phyloP scores from a whole-genome alignment of 2,113 vertebrate genomes.

The Oostethus manadensis region DNA sequence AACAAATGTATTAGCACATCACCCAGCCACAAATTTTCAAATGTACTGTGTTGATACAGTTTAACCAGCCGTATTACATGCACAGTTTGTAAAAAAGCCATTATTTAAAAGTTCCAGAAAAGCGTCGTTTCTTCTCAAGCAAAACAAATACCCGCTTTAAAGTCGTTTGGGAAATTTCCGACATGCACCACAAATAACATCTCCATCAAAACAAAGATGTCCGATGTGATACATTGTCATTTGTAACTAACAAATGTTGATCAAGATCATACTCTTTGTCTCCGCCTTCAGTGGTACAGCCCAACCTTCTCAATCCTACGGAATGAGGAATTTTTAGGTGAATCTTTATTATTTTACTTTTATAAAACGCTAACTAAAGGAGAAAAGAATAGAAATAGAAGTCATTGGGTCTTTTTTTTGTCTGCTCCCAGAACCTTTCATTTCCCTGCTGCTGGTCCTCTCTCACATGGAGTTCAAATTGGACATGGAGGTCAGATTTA shows the following conservation, averaged over 20 bases:
- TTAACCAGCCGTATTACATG: no score
- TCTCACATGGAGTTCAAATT: conserved; percentile 77
- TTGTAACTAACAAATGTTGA: not conserved
- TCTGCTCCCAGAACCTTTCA: conserved; percentile 71
- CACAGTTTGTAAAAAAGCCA: no score
- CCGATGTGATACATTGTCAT: not conserved
- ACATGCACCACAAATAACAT: not conserved
- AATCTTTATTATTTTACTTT: conserved; percentile 26
- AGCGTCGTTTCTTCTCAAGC: not conserved
- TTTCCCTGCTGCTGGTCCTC: conserved; percentile 73
- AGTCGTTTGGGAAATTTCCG: not conserved
- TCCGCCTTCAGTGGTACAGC: conserved; percentile 76
- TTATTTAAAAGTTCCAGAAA: no score
- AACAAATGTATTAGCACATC: no score
- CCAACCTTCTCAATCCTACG: conserved; percentile 66
- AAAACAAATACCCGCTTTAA: not conserved
- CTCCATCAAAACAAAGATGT: not conserved
- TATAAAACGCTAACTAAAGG: not conserved
- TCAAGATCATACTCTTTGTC: not conserved
- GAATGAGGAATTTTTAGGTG: conserved; percentile 74
- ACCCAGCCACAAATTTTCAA: not conserved
- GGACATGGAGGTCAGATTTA: conserved; percentile 71
- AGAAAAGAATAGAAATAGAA: conserved; percentile 4
- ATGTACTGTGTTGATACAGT: no score
- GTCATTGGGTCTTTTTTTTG: not conserved